These are phyloP conservation scores for Pomatorhinus ruficollis DNA, from an alignment of 2,113 vertebrate genomes.

Conservation along the genomic window DNA sequence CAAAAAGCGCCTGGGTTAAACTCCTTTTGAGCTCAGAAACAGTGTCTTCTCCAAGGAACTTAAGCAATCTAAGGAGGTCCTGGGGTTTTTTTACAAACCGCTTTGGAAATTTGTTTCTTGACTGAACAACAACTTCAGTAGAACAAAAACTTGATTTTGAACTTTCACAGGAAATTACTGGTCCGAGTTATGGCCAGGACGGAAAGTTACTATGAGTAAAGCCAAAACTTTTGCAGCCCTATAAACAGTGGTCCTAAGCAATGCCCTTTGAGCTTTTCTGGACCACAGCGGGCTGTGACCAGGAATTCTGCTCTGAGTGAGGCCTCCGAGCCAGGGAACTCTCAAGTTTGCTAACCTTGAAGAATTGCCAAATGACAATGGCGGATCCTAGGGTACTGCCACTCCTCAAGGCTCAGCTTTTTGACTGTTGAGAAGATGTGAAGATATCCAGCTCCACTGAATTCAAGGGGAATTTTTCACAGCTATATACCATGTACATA, in stretches of 20 bases:
- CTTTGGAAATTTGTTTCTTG: background rate
- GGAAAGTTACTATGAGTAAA: background rate
- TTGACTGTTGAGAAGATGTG: background rate
- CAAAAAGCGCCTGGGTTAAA: background rate
- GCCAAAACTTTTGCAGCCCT: background rate
- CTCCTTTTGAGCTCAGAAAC: background rate
- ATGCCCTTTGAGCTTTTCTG: background rate
- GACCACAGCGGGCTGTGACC: background rate
- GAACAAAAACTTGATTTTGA: background rate
- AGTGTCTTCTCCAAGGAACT: background rate
- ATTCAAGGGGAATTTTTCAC: background rate
- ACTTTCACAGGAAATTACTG: background rate
- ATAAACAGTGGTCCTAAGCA: background rate
- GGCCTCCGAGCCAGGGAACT: background rate
- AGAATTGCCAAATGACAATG: background rate
- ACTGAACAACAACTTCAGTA: background rate
- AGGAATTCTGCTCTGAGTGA: background rate
- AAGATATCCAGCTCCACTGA: background rate
- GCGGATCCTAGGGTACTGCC: fast-evolving
- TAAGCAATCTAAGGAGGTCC: background rate
- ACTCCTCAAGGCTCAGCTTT: fast-evolving
- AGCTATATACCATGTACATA: background rate
- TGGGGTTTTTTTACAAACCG: background rate
- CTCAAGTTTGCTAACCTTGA: background rate
- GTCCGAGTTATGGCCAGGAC: fast-evolving